Percentiles rank a stretch among this genome's conserved stretches.
phyloP scores from a whole-genome alignment of 2,888 invertebrate genomes.

The Pheosia tremula region DNA sequence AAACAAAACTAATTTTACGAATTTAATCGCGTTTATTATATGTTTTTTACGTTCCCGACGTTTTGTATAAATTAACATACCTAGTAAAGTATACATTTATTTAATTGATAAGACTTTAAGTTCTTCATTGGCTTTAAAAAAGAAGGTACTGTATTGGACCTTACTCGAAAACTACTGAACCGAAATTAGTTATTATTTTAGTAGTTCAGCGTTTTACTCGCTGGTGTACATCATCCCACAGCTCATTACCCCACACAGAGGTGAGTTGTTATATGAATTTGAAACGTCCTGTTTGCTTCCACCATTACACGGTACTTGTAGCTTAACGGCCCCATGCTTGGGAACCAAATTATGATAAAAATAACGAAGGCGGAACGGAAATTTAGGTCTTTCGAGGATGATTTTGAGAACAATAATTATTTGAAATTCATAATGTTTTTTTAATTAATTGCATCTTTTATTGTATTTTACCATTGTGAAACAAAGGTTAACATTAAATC shows the following conservation, averaged over 20 bases:
- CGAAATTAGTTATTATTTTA: background rate
- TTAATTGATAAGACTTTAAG: no score
- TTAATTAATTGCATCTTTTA: no score
- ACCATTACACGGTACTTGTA: constrained; percentile 2
- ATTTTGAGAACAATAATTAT: background rate
- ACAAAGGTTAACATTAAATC: no score
- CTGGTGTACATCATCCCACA: constrained; percentile 5
- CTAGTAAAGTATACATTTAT: no score
- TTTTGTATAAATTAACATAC: no score
- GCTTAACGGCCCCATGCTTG: background rate
- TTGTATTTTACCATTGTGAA: no score
- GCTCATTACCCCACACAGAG: constrained; percentile 17
- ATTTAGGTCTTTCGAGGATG: background rate
- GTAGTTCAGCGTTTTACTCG: constrained; percentile 8
- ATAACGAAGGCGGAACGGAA: background rate
- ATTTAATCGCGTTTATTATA: no score
- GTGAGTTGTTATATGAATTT: constrained; percentile 28
- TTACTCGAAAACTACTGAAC: no score
- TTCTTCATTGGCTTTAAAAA: no score
- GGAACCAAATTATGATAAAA: background rate
- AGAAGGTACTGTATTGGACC: no score
- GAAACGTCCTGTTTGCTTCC: constrained; percentile 25
- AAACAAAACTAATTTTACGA: no score
- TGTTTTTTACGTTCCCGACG: no score
- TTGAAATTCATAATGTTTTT: background rate